These are phyloP conservation scores for Macrophya annulata DNA, from an alignment of 2,888 invertebrate genomes.

Conservation along the genomic window DNA sequence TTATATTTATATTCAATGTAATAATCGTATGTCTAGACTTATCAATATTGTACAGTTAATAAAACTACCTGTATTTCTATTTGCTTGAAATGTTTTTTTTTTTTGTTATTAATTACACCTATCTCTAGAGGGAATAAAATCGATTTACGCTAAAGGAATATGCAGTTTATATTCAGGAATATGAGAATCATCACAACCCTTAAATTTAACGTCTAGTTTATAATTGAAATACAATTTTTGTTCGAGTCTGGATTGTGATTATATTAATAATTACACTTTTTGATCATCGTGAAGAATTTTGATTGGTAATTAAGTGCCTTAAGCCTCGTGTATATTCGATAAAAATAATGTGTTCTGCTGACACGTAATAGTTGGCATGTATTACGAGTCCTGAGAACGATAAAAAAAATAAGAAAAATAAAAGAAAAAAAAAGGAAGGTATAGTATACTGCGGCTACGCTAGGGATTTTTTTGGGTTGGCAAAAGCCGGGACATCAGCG, in stretches of 20 bases:
- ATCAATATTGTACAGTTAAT: background rate
- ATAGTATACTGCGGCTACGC: conserved; percentile 20
- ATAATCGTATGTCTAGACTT: background rate
- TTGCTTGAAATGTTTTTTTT: background rate
- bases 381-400: background rate
- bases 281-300: background rate
- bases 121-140: background rate
- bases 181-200: too few relatives aligned
- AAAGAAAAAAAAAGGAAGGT: background rate
- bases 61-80: background rate
- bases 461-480: conserved; percentile 57
- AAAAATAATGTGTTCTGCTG: conserved; percentile 5
- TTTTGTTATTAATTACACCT: background rate
- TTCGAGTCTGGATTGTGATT: background rate
- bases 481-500: conserved; percentile 40
- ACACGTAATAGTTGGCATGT: conserved; percentile 47
- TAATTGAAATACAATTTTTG: background rate
- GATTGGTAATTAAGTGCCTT: background rate
- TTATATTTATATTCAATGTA: background rate
- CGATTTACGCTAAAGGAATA: background rate
- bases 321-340: background rate
- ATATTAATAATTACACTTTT: conserved; percentile 1
- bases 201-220: background rate
- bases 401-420: background rate
- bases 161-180: background rate